phyloP scores from a whole-genome alignment of 2,113 vertebrate genomes.

The Caracal caracal region DNA sequence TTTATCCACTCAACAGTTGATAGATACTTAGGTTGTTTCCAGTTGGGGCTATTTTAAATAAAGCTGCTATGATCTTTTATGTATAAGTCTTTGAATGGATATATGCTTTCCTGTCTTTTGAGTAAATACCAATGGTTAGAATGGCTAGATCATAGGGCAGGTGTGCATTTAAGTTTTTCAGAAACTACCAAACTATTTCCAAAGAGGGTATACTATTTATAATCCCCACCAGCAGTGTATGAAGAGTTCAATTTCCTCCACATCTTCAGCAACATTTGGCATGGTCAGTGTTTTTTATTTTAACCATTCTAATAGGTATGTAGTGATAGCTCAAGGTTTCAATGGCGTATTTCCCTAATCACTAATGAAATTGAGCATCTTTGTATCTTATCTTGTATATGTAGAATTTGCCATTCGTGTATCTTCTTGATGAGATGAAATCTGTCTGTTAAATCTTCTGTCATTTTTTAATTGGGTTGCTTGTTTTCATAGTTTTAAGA shows the following conservation, averaged over 20 bases:
- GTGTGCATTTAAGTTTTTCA: not conserved
- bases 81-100: not conserved
- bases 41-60: not conserved
- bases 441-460: not conserved
- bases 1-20: not conserved
- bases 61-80: not conserved
- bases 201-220: not conserved
- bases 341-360: not conserved
- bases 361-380: not conserved
- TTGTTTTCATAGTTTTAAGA: slow-evolving; percentile 29
- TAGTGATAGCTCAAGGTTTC: not conserved
- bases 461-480: slow-evolving; percentile 3
- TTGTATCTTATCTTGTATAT: not conserved
- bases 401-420: not conserved
- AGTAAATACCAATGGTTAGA: not conserved
- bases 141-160: not conserved
- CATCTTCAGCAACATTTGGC: not conserved
- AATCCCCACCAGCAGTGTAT: not conserved
- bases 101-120: not conserved
- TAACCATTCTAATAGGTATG: not conserved
- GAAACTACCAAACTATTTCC: not conserved
- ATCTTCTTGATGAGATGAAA: not conserved
- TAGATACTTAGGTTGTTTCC: not conserved
- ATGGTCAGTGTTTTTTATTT: not conserved
- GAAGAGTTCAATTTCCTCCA: not conserved